Percentiles rank a stretch among this genome's conserved stretches.
Conservation (phyloP, 2,888 invertebrate species). For the Ennomos erosarius region DNA sequence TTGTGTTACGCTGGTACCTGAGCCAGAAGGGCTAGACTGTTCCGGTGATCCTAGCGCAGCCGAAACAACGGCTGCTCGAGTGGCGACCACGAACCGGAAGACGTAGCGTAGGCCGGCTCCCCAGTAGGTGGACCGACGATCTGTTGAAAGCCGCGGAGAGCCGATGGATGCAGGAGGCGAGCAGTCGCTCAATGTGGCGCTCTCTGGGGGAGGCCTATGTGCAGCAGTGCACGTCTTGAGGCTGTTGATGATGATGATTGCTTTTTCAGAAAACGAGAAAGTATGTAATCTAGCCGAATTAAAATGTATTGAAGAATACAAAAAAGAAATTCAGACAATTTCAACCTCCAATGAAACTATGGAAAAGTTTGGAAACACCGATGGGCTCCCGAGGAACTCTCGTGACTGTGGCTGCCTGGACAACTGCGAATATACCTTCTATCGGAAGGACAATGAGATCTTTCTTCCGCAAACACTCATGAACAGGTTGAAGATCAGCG, state of each 20-base stretch:
- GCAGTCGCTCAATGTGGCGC: too few species aligned
- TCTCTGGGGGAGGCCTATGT: too few species aligned
- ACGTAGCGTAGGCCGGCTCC: too few species aligned
- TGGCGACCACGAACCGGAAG: too few species aligned
- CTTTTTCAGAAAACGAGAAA: slow-evolving; percentile 62
- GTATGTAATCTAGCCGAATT: slow-evolving; percentile 68
- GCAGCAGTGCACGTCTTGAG: too few species aligned
- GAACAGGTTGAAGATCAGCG: slow-evolving; percentile 72
- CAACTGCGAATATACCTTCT: slow-evolving; percentile 69
- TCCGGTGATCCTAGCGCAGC: too few species aligned
- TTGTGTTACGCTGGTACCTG: not conserved
- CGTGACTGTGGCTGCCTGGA: slow-evolving; percentile 70
- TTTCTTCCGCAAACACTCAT: slow-evolving; percentile 49
- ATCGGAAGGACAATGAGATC: slow-evolving; percentile 62
- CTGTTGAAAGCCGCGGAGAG: too few species aligned
- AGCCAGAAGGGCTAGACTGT: too few species aligned
- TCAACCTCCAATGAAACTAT: slow-evolving; percentile 56
- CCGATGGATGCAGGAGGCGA: too few species aligned
- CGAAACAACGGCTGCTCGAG: too few species aligned
- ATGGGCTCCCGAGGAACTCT: slow-evolving; percentile 57
- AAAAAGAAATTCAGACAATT: slow-evolving; percentile 63
- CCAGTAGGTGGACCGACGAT: too few species aligned
- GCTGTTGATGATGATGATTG: too few species aligned
- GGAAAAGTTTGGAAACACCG: slow-evolving; percentile 42
- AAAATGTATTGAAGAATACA: slow-evolving; percentile 63